Conservation (phyloP, 2,113 vertebrate species). For the Nannospalax galili region DNA sequence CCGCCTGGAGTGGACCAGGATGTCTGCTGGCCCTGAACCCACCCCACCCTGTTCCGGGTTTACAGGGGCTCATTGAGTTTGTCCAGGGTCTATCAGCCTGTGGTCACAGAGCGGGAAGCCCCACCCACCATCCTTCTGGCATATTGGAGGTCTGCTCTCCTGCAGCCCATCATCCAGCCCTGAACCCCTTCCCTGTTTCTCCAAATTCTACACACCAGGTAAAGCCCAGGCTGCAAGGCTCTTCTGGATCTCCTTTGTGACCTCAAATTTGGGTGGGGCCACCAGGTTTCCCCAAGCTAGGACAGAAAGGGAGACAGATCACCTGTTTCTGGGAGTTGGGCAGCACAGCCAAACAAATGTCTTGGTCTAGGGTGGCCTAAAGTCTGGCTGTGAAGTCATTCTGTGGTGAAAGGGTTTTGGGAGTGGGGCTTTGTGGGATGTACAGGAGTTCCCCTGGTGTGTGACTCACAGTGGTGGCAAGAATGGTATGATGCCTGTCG, state of each 20-base stretch:
- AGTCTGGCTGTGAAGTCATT: background rate
- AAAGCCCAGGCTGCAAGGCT: background rate
- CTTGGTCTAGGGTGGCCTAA: too few species aligned
- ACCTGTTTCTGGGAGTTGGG: rapidly evolving
- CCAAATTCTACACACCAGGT: background rate
- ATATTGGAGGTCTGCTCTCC: background rate
- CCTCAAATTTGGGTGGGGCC: background rate
- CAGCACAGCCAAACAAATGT: background rate
- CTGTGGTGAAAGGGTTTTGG: background rate
- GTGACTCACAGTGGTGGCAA: background rate
- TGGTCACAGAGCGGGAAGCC: background rate
- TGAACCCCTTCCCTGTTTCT: background rate
- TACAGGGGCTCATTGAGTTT: background rate
- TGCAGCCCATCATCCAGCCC: background rate
- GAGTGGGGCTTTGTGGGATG: background rate
- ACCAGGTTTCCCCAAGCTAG: background rate
- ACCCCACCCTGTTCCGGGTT: background rate
- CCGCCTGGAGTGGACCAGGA: background rate
- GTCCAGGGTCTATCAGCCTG: background rate
- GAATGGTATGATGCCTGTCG: background rate
- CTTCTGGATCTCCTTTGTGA: background rate
- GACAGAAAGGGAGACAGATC: background rate
- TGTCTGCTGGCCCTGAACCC: background rate
- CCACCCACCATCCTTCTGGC: background rate
- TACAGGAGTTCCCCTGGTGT: background rate